Evolutionary conservation across 2,888 invertebrate species (phyloP), one percentile per base, ranked within the genome.

Genomic region (Phytoseiulus persimilis): DNA sequence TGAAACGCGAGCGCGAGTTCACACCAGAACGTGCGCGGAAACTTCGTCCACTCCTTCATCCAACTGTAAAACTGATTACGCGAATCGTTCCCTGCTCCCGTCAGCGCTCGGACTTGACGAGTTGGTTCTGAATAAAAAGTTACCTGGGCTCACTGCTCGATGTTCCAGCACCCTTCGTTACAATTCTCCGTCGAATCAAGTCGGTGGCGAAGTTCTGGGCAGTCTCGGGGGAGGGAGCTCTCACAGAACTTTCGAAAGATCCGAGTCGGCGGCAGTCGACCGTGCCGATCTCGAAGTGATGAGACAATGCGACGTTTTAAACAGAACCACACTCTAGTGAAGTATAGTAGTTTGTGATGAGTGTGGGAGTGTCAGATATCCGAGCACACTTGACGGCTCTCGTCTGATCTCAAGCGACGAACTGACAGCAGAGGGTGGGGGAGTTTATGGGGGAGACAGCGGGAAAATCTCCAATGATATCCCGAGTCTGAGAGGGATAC

Each of bases 281-380:
- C 65, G 65, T 23, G 65, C 65, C 65, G 65, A 3, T 23, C 18
- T 39, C 65, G 18, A 65, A 14, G 65, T 65, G 65, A 65, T 65
- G 65, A 65, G 18, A 65, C 65, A 65, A 65, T 65, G 65, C 65
- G 65, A 65, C 65, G 65, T 65, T 65, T 65, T 65, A 65, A 65
- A 65, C 65, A 65, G 65, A 65, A 65, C 65, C 65, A 28, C 65
- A 65, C 65, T 3, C 65, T 65, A 18, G 18, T 65, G 65, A 11
- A 65, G 9, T 65, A 65, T 65, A 18, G 65, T 65, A 65, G 65
- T 65, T 18, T 65, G 9, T 65, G 65, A 65, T 65, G 65, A 23
- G 65, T 65, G 65, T 65, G 65, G 65, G 65, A 65, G 65, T 65
- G 65, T 65, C 65, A 65, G 65, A 65, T 65, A 65, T 65, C 65